Evolutionary conservation across 2,797 vertebrate species (phyloP).

Genomic region (Dendrocincla tyrannina): DNA sequence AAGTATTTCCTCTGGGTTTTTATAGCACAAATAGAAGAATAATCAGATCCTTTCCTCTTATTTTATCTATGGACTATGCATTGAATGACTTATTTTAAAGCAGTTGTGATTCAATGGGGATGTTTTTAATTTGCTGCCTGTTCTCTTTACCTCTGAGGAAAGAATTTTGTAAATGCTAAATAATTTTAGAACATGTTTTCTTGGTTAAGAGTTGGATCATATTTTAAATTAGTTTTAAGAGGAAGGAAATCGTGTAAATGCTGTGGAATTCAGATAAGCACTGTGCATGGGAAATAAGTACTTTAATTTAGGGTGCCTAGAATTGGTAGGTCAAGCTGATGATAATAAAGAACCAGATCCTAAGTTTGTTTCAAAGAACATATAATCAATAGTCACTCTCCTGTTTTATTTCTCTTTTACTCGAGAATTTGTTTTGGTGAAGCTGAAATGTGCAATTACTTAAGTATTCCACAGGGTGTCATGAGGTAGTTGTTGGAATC

Average conservation of each 20-base stretch:
- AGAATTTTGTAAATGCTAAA: constrained; percentile 74
- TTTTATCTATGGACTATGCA: constrained; percentile 3
- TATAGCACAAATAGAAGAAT: constrained; percentile 30
- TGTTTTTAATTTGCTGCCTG: constrained; percentile 75
- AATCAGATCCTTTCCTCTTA: constrained; percentile 23
- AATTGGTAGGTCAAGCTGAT: constrained; percentile 54
- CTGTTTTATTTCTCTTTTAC: constrained; percentile 11
- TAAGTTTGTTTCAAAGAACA: constrained; percentile 37
- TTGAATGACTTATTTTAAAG: constrained; percentile 13
- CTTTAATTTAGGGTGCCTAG: constrained; percentile 62
- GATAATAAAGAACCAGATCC: constrained; percentile 38
- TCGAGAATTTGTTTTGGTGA: constrained; percentile 21
- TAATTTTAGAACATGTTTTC: constrained; percentile 74
- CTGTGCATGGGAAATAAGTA: constrained; percentile 45
- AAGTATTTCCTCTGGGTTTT: not conserved
- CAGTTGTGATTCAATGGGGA: constrained; percentile 38
- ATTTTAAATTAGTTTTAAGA: constrained; percentile 76
- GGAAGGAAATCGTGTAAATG: constrained; percentile 74
- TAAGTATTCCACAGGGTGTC: constrained; percentile 78
- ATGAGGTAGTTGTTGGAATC: constrained; percentile 66
- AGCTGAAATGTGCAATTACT: constrained; percentile 67
- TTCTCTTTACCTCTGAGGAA: constrained; percentile 70
- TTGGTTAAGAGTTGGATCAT: constrained; percentile 74
- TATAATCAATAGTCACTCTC: constrained; percentile 44
- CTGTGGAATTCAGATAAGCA: constrained; percentile 73